Evolutionary conservation across 2,797 vertebrate genomes (phyloP).

Genomic region (Spheniscus humboldti): DNA sequence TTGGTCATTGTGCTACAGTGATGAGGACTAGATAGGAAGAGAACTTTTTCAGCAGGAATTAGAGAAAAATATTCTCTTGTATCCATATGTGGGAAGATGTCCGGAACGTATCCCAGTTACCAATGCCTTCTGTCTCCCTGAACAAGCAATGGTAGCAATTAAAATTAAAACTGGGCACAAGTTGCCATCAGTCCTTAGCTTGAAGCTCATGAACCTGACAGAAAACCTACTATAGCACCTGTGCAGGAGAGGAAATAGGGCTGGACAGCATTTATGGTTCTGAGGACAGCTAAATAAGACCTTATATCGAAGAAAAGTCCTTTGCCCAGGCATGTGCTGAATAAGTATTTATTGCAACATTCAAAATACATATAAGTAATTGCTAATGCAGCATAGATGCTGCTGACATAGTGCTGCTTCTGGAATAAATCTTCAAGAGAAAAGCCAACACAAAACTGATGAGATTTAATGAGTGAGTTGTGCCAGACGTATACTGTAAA

Average conservation of each 20-base stretch:
- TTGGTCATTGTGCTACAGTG: neutral
- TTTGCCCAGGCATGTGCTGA: neutral
- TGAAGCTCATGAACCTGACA: neutral
- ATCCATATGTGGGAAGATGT: neutral
- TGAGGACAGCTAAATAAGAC: neutral
- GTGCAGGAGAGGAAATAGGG: neutral
- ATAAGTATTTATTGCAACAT: neutral
- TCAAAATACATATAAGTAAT: neutral
- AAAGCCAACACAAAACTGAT: neutral
- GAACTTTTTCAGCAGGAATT: neutral
- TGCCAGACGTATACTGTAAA: neutral
- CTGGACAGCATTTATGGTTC: neutral
- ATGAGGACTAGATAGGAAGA: neutral
- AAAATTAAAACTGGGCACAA: neutral
- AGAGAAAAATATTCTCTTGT: neutral
- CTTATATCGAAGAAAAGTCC: neutral
- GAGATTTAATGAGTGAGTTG: constrained; percentile 11
- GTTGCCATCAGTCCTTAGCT: neutral
- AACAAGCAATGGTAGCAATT: neutral
- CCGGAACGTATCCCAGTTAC: neutral
- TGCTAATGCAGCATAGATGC: neutral
- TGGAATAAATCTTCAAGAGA: constrained; percentile 1
- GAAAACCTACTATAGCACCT: neutral
- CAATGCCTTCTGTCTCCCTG: neutral
- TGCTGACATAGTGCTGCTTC: neutral